Evolutionary conservation across 2,888 invertebrate species (phyloP), one percentile per base, ranked within the genome.

Genomic region (Oscheius sp.): DNA sequence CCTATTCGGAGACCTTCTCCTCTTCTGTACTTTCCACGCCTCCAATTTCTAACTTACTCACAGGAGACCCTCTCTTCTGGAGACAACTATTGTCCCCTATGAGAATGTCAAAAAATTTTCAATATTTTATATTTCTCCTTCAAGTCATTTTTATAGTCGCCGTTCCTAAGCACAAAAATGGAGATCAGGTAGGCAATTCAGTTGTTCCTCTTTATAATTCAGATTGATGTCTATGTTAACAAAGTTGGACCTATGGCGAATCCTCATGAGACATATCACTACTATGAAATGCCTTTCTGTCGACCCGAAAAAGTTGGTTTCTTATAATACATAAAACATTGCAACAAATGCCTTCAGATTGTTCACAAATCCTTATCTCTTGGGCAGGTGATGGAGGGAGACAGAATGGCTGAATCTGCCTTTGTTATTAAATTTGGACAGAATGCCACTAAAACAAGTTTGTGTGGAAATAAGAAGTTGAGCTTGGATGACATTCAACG

Each of bases 241-340:
- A 89, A 89, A 84, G 89, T 89, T 45, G 89, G 89, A 2, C 89
- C 89, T 6, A 89, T 89, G 79, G 88, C 87, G 80, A 89, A 89
- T 79, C 88, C 88, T 5, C 89, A 89, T 84, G 89, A 89, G 77
- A 89, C 89, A 0, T 89, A 89, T 75, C 89, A 89, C 77, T 89
- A 89, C 77, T 89, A 88, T 76, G 86, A 87, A 72, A 82, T 89
- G 36, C 89, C 89, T 28, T 87, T 89, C 0, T 89, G 89, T 78
- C 76, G 88, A 47, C 89, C 89, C 45, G 81, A 86, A 22, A 87
- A 88, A 85, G 89, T 89, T 54, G 26, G 6, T 61, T 12, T 9
- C 6, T 41, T 6, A 17, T 6, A 17, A 17, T 41, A 17, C 4
- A 12, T 20, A n/a, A 44, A 47, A 24, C 20, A 24, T 51, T 36